phyloP scores from a whole-genome alignment of 2,888 invertebrate species.

The Empis livida region DNA sequence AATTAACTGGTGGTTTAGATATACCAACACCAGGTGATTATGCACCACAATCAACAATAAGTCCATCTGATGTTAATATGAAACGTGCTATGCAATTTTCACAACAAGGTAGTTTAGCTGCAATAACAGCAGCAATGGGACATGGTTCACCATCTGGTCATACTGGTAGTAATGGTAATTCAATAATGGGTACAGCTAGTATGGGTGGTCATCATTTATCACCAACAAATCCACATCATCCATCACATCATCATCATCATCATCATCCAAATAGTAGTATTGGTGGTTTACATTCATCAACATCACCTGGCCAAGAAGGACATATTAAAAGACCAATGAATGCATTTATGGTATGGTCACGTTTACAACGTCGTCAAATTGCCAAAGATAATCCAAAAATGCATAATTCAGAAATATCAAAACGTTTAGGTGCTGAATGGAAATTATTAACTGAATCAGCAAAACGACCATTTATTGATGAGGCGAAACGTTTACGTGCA shows the following conservation, averaged over 20 bases:
- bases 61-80: slow-evolving; percentile 30
- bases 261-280: slow-evolving; percentile 1
- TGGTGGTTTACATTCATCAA: slow-evolving; percentile 11
- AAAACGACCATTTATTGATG: slow-evolving; percentile 89
- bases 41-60: slow-evolving; percentile 25
- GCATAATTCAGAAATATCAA: slow-evolving; percentile 85
- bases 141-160: slow-evolving; percentile 27
- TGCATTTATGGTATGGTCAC: slow-evolving; percentile 94
- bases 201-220: slow-evolving; percentile 30
- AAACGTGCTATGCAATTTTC: slow-evolving; percentile 36
- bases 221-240: slow-evolving; percentile 18
- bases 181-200: slow-evolving; percentile 24
- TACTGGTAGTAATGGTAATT: slow-evolving; percentile 21
- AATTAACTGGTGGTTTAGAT: slow-evolving; percentile 32
- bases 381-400: slow-evolving; percentile 89
- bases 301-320: slow-evolving; percentile 43
- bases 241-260: not conserved
- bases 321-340: slow-evolving; percentile 97
- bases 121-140: slow-evolving; percentile 31
- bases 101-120: slow-evolving; percentile 27
- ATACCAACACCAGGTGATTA: slow-evolving; percentile 32
- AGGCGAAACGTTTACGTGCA: slow-evolving; percentile 78
- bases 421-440: slow-evolving; percentile 87
- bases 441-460: slow-evolving; percentile 74
- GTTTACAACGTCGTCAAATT: slow-evolving; percentile 82